A percentile compares a stretch with the other conserved stretches of the same genome.
Evolutionary conservation across 1,140 invertebrate genomes (phyloP).

Genomic region (Lepidostoma basale): DNA sequence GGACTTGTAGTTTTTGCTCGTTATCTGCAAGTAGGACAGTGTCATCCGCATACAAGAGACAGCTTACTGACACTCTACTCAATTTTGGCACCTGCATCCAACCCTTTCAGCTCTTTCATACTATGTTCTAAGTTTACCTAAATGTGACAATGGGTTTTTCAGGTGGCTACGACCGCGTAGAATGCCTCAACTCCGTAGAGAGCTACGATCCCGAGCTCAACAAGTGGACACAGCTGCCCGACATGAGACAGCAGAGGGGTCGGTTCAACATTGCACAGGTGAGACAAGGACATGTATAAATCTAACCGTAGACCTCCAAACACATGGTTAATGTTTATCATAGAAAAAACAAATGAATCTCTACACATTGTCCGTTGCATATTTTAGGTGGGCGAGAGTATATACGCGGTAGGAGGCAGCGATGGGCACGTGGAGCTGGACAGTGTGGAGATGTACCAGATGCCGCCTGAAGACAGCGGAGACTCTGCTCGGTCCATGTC

Average conservation of each 20-base stretch:
- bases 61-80: no score
- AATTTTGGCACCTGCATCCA: no score
- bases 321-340: no score
- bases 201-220: constrained; percentile 73
- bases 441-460: constrained; percentile 62
- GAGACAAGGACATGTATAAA: not conserved
- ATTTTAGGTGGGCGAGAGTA: constrained; percentile 60
- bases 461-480: constrained; percentile 24
- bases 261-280: constrained; percentile 71
- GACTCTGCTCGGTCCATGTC: constrained; percentile 38
- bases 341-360: no score
- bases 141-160: no score
- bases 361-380: no score
- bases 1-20: no score
- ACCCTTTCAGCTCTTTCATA: no score
- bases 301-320: not conserved
- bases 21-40: no score
- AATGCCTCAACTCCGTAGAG: constrained; percentile 80
- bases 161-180: constrained; percentile 86
- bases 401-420: constrained; percentile 81
- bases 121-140: no score
- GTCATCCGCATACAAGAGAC: no score
- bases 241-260: constrained; percentile 75
- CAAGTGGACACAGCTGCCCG: constrained; percentile 68
- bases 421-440: constrained; percentile 67